Percentiles rank a stretch among this genome's conserved stretches.
Evolutionary conservation across 2,888 invertebrate genomes (phyloP).

Genomic region (Hecatera dysodea): DNA sequence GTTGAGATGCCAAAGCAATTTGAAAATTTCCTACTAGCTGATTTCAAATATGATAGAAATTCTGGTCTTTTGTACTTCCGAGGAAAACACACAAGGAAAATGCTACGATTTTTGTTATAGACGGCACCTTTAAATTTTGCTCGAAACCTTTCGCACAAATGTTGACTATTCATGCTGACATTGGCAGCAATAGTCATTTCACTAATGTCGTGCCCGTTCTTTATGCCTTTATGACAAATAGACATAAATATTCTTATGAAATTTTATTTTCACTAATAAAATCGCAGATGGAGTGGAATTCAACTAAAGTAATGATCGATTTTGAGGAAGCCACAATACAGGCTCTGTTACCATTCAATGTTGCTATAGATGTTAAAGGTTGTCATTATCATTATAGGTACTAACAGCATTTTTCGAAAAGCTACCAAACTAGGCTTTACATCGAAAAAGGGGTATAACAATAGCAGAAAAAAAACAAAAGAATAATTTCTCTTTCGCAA

Average conservation of each 20-base stretch:
- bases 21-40: background rate
- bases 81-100: slow-evolving; percentile 5
- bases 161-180: slow-evolving; percentile 6
- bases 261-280: background rate
- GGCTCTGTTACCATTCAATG: slow-evolving; percentile 1
- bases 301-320: background rate
- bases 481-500: background rate
- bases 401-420: slow-evolving; percentile 3
- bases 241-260: background rate
- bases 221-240: background rate
- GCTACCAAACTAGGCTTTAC: background rate
- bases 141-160: slow-evolving; percentile 6
- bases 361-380: background rate
- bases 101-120: slow-evolving; percentile 4
- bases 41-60: background rate
- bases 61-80: slow-evolving; percentile 7
- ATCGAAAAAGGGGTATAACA: slow-evolving; percentile 3
- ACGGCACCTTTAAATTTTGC: slow-evolving; percentile 4
- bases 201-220: background rate
- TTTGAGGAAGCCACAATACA: background rate
- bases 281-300: background rate
- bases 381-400: slow-evolving; percentile 1
- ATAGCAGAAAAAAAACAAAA: background rate
- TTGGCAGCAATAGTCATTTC: slow-evolving; percentile 4
- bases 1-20: background rate